Evolutionary conservation across 92 coral and sea anemone genomes (phyloP).

Genomic region (Paramuricea clavata): DNA sequence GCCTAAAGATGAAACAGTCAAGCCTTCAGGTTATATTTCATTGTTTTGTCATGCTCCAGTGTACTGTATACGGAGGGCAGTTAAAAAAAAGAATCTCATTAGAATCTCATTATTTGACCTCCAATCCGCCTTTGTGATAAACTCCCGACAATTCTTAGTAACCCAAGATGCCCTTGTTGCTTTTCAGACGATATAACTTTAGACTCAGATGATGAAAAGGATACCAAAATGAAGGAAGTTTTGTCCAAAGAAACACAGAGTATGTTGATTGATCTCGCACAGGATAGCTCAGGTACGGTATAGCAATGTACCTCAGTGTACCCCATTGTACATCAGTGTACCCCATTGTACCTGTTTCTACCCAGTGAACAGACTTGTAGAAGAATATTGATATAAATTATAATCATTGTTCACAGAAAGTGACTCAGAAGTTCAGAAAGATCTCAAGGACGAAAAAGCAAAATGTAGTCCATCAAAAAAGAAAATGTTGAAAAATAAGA

Average conservation of each 20-base stretch:
- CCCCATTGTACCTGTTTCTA: no score
- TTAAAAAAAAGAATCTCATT: no score
- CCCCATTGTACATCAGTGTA: no score
- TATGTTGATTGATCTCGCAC: conserved; percentile 85
- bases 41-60: no score
- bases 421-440: conserved; percentile 1
- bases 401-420: conserved; percentile 4
- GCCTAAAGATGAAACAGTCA: background rate
- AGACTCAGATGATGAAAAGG: conserved; percentile 57
- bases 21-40: background rate
- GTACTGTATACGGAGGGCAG: no score
- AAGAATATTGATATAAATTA: no score
- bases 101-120: no score
- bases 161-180: no score
- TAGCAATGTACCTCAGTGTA: background rate
- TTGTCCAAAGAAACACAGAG: conserved; percentile 88
- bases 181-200: background rate
- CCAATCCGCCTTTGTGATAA: no score
- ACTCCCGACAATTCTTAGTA: no score
- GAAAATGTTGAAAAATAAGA: conserved; percentile 60
- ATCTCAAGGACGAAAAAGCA: background rate
- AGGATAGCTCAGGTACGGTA: conserved; percentile 80
- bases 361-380: no score
- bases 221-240: conserved; percentile 57
- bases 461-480: background rate